Evolutionary conservation across 2,113 vertebrate species (phyloP).

Genomic region (Xenus cinereus): DNA sequence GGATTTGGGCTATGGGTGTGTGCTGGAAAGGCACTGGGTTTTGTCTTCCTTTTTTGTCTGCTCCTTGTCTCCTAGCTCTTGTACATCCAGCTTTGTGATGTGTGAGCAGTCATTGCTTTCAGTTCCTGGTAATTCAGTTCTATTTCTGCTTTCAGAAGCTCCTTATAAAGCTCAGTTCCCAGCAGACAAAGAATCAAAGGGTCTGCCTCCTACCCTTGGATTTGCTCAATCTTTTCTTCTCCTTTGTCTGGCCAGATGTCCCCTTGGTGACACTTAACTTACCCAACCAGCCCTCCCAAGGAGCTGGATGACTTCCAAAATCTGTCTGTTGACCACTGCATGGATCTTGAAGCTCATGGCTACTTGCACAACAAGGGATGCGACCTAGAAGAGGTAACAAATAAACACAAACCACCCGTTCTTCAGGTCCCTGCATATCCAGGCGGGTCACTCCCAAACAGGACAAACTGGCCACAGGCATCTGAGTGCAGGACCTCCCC

Average conservation of each 20-base stretch:
- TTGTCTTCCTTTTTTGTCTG: not conserved
- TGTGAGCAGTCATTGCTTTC: not conserved
- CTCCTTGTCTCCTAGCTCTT: not conserved
- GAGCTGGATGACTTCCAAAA: not conserved
- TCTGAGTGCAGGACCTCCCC: not conserved
- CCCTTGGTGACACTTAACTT: not conserved
- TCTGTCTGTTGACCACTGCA: not conserved
- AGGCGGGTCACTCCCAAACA: not conserved
- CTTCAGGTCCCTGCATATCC: not conserved
- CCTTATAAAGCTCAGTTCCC: not conserved
- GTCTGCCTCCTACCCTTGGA: not conserved
- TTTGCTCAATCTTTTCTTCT: not conserved
- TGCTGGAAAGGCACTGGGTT: not conserved
- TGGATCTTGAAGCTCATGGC: not conserved
- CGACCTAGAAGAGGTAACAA: not conserved
- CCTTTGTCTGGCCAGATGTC: not conserved
- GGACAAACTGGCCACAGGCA: not conserved
- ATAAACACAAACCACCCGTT: not conserved
- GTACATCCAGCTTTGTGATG: rapidly evolving
- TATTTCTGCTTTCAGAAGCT: not conserved
- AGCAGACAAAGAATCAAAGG: not conserved
- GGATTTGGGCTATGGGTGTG: not conserved
- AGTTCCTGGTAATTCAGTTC: not conserved
- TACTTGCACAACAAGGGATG: not conserved
- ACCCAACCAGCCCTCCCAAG: not conserved